Evolutionary conservation across 2,113 vertebrate species (phyloP).

Genomic region (Rattus rattus): DNA sequence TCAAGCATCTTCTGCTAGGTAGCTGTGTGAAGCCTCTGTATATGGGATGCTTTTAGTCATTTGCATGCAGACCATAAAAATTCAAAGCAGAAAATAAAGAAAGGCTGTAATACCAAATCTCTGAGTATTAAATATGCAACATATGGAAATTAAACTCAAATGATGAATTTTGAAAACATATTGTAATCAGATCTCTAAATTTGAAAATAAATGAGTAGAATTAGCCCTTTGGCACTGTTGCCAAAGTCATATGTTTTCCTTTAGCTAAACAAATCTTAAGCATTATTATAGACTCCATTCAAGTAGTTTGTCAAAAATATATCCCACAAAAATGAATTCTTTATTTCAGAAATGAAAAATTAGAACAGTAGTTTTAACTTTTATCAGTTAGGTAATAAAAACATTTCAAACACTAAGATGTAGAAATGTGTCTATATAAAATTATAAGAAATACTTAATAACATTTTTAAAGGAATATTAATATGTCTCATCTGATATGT

Average conservation of each 20-base stretch:
- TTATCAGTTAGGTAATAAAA: not conserved
- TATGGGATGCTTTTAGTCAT: conserved; percentile 53
- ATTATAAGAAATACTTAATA: not conserved
- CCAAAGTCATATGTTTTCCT: not conserved
- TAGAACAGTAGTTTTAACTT: not conserved
- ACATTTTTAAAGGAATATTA: not conserved
- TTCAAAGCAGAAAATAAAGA: conserved; percentile 37
- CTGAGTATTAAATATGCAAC: conserved; percentile 55
- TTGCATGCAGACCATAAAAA: conserved; percentile 48
- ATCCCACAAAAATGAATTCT: not conserved
- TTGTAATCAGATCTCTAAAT: conserved; percentile 51
- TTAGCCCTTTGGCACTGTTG: not conserved
- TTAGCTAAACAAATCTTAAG: not conserved
- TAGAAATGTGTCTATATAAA: not conserved
- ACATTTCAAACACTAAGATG: not conserved
- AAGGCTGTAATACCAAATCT: conserved; percentile 6
- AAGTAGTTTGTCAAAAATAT: not conserved
- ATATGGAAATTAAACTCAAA: conserved; percentile 61
- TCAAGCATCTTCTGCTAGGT: conserved; percentile 53
- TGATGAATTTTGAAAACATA: conserved; percentile 54
- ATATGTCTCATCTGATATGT: not conserved
- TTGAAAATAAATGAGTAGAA: not conserved
- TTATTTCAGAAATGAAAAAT: not conserved
- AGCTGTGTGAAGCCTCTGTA: not conserved
- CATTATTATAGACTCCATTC: not conserved